Base-by-base conservation (phyloP, 2,888 invertebrate genomes). In the Brenthis ino region DNA sequence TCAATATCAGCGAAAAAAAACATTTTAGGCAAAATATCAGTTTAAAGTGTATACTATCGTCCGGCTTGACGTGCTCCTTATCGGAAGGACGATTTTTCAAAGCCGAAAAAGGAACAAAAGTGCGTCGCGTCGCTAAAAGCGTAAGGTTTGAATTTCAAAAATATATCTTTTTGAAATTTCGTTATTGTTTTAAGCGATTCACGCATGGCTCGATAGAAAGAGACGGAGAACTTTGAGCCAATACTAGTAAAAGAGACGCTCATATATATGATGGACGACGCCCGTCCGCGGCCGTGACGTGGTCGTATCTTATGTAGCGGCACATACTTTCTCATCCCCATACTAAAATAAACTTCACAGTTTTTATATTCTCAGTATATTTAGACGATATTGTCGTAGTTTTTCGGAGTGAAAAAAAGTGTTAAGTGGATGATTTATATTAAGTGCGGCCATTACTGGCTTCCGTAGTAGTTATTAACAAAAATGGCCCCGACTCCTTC, bases 371-470 rank as follows among this genome's bases (percentile, higher is more conserved):
- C 85, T 84, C 82, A 85, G 85, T 90, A 88, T 88, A 89, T 90
- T 88, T 89, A 87, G 88, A 87, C 79, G 84, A 88, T 84, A 87
- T 86, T 89, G 89, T 90, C 88, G 85, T 85, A 78, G 77, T 81
- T 79, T 83, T 84, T 83, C 57, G 81, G 55, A 56, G 47, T 79
- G 76, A 80, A 77, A 80, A 89, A 90, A 89, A 88, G 91, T 91
- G 91, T 91, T 91, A 92, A 92, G 90, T 91, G 89, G 89, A 89
- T 92, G 91, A 93, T 91, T 91, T 91, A 92, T 90, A 87, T 87
- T 88, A 87, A 89, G 86, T 86, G 87, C 82, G 80, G 80, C 78
- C 80, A 85, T 89, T 87, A 89, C 82, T 84, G 84, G 87, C 87
- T 92, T 92, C 91, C 92, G 90, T 85, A 79, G 87, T 85, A 82